Evolutionary conservation across 2,797 vertebrate genomes (phyloP).

Genomic region (Lithobates pipiens): DNA sequence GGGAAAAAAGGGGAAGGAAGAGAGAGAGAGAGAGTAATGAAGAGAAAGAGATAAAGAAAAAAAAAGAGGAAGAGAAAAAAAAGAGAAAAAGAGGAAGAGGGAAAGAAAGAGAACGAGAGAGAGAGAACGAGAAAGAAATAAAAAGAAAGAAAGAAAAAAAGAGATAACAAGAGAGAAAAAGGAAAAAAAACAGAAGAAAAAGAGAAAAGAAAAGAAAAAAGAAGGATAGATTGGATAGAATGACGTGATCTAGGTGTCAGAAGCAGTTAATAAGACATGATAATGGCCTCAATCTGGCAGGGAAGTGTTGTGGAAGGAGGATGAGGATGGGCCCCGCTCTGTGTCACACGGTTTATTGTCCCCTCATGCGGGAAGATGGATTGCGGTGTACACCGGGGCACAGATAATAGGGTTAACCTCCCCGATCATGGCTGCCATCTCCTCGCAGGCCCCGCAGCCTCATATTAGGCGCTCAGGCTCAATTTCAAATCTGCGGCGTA

Average conservation of each 20-base stretch:
- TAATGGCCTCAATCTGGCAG: neutral
- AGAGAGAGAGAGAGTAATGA: no score
- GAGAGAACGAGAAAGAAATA: no score
- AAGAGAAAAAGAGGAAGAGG: no score
- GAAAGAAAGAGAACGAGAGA: no score
- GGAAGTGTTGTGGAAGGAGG: neutral
- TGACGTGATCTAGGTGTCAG: neutral
- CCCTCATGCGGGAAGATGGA: slow-evolving; percentile 37
- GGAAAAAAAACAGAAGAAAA: neutral
- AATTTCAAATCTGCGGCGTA: slow-evolving; percentile 56
- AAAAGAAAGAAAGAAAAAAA: no score
- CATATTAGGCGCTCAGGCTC: neutral
- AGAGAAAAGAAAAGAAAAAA: neutral
- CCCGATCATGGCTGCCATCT: slow-evolving; percentile 24
- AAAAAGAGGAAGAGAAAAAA: no score
- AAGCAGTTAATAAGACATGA: neutral
- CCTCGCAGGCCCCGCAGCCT: slow-evolving; percentile 11
- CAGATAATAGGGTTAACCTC: neutral
- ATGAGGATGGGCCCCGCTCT: neutral
- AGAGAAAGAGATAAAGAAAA: neutral
- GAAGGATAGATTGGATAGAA: neutral
- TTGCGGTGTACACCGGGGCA: neutral
- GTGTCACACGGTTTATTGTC: neutral
- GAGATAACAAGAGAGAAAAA: neutral
- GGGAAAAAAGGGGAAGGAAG: no score